Evolutionary conservation across 2,888 invertebrate genomes (phyloP), one percentile per base, ranked within the genome.

Genomic region (Phyto melanocephala): DNA sequence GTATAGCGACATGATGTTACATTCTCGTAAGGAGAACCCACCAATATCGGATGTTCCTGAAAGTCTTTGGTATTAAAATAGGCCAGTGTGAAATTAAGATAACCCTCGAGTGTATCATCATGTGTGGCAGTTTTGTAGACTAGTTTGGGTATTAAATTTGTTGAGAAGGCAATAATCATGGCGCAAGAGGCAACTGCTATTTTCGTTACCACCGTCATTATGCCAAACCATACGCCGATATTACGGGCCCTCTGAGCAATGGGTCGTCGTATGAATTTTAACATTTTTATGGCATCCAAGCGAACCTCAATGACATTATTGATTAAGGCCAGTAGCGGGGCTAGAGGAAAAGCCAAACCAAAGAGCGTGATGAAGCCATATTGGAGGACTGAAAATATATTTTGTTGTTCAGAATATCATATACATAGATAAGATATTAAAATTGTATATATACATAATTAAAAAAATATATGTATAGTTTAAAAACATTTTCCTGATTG

Each of bases 311-410:
- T 91, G 22, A 96, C 92, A 89, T 97, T 97, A 90, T 96, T 97
- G 33, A 96, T 91, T 42, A 97, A 91, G 1, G 96, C 96, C 90
- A 96, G 95, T 1, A 97, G 90, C 1, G 97, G 97, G 0, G 96
- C 97, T 82, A 97, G 89, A 0, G 97, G 97, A 91, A 97, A 97
- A 1, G 96, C 96, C 37, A 95, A 94, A 28, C 96, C 96, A 88
- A 97, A 97, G 52, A 97, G 93, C 0, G 96, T 96, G 28, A 96
- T 94, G 88, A 97, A 97, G 2, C 97, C 97, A 91, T 95, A 97
- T 90, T 97, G 97, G 22, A 97, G 92, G 71, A 96, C 96, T 96
- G 88, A 28, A 92, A 91, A 83, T 2, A 52, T n/a, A n/a, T n/a
- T n/a, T n/a, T n/a, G n/a, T n/a, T n/a, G n/a, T n/a, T n/a, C n/a